Base-by-base conservation (phyloP, 1,140 invertebrate genomes). In the Homalodisca vitripennis region DNA sequence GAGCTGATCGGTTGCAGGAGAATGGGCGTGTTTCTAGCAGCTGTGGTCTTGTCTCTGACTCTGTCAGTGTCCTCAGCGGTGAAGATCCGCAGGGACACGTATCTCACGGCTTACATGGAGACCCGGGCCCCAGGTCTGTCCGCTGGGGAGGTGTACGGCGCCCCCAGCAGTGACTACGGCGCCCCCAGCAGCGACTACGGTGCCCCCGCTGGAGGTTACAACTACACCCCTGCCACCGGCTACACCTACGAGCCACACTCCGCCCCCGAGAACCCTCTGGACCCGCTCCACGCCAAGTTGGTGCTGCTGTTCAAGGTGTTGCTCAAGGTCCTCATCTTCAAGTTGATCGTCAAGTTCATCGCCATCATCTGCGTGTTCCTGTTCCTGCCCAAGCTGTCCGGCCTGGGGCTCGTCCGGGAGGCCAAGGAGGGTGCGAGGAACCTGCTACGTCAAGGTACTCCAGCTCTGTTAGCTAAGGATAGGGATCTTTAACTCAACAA, bases 261-360 rank as follows among this genome's bases (percentile, higher is more conserved):
- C 14, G 34, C 41, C 10, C 63, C 63, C 10, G 27, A 14, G 2
- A 41, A 41, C 24, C 63, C 63, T 27, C 24, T 66, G 22, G 63
- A 41, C 32, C 63, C 63, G 3, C 29, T 66, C 10, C 32, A 46
- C 26, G 63, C 32, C 63, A 66, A 66, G 26, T 10, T 47, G 27
- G 63, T 41, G 1, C 41, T 66, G 17, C 14, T 62, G 2, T 47
- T 68, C 53, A 91, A 91, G 77, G 84, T 91, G 48, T 68, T 91
- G 48, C 76, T 91, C 12, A 90, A 91, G 76, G 74, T 91, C 6
- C 79, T 91, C 1, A 88, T 91, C 70, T 90, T 91, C 73, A 91
- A 91, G 77, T 88, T 91, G 78, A 86, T 91, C 60, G 87, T 91
- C 20, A 90, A 90, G 75, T 90, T 91, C 75, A 86, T 91, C 34